Base-by-base conservation (phyloP, 2,888 invertebrate species). In the Drosophila siamana region DNA sequence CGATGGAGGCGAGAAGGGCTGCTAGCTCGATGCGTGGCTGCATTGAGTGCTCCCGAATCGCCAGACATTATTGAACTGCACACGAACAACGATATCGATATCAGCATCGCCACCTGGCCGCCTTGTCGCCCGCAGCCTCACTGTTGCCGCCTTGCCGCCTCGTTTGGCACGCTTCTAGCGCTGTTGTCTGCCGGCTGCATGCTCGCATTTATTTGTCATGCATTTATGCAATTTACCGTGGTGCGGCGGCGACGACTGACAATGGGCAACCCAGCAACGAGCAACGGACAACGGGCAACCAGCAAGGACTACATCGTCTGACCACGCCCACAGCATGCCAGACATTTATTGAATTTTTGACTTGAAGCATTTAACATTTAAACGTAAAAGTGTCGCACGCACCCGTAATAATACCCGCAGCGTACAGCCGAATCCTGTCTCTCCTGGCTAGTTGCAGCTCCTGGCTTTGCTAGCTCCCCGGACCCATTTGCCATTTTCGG, bases 271-370 rank as follows among this genome's bases (percentile, higher is more conserved):
- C 26, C 16, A 6, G 33, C 26, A 59, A 30, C 30, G 5, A 4
- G 9, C 28, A 9, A 9, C 26, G 7, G 26, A 1, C 26, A 6
- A 6, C 8, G 6, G 26, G 26, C 26, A 26, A 26, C 26, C 11
- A 4, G 30, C 19, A 36, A 36, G 9, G 30, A 33, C 46, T 46
- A 33, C 68, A 59, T 55, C 28, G 78, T 54, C 69, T 73, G 69
- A 55, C 74, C 59, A 78, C 75, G 74, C 74, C 78, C 54, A 57
- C 63, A 63, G 65, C 76, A 74, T 69, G 59, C 70, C 70, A 57
- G 54, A 69, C 74, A 77, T 87, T 85, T 82, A 82, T 82, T 87
- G 85, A 87, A 85, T 87, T 82, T 87, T 73, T 82, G 87, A 85
- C 87, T 82, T 81, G 70, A 75, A 85, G 88, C 79, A 76, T 87